Conservation (phyloP, 2,113 vertebrate genomes). For the Engraulis encrasicolus region DNA sequence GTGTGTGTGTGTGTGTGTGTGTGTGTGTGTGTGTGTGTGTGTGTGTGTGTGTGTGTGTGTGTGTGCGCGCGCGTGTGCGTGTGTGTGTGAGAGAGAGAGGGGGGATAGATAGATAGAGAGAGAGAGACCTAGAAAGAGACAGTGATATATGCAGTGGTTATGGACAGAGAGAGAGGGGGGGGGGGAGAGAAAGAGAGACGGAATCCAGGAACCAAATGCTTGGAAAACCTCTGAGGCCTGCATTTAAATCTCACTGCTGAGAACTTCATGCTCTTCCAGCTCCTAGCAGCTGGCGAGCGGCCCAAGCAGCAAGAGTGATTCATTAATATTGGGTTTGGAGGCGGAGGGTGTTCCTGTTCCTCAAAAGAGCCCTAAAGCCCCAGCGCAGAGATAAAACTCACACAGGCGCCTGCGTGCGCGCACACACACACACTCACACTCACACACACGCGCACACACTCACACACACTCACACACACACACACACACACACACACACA, state of each 20-base stretch:
- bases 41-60: too few relatives aligned
- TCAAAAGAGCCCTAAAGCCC: constrained; percentile 40
- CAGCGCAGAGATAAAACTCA: neutral
- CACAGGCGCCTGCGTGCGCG: neutral
- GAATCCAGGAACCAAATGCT: constrained; percentile 39
- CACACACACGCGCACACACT: neutral
- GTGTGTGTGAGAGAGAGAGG: too few relatives aligned
- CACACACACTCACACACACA: neutral
- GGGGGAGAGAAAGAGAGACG: constrained; percentile 24
- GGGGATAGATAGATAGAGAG: too few relatives aligned
- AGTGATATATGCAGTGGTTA: too few relatives aligned
- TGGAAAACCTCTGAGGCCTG: constrained; percentile 50
- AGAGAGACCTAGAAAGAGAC: too few relatives aligned
- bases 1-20: too few relatives aligned
- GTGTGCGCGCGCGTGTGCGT: too few relatives aligned
- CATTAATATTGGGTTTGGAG: constrained; percentile 66
- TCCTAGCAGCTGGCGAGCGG: constrained; percentile 60
- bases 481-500: neutral
- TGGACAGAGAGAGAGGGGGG: constrained; percentile 20
- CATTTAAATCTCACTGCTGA: constrained; percentile 42
- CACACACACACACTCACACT: neutral
- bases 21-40: too few relatives aligned
- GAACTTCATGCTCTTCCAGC: constrained; percentile 49
- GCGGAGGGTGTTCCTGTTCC: constrained; percentile 56
- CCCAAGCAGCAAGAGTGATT: constrained; percentile 62